Evolutionary conservation across 2,797 vertebrate genomes (phyloP).

Genomic region (Crocodylus rhombifer): DNA sequence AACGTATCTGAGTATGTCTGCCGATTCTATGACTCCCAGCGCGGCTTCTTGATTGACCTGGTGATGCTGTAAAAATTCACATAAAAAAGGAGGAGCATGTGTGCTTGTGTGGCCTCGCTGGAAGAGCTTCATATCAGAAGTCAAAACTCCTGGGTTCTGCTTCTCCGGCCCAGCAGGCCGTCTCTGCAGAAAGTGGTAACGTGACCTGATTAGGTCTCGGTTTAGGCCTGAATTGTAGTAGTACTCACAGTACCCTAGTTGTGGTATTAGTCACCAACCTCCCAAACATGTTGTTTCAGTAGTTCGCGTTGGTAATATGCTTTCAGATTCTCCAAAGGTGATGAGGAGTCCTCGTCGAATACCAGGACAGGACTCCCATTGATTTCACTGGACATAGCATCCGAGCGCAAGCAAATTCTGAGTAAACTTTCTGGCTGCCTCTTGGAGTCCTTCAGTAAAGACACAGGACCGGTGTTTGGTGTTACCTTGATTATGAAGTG

Average conservation of each 20-base stretch:
- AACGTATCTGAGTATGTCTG: background rate
- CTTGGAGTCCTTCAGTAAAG: background rate
- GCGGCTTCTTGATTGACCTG: background rate
- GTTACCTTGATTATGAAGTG: background rate
- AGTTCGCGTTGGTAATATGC: background rate
- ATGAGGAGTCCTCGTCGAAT: background rate
- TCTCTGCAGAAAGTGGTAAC: background rate
- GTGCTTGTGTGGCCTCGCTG: background rate
- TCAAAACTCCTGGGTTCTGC: background rate
- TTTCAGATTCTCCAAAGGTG: background rate
- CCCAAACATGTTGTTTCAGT: background rate
- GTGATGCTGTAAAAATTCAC: background rate
- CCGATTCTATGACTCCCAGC: background rate
- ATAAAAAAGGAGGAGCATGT: rapidly evolving
- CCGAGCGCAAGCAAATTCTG: background rate
- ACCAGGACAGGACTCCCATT: background rate
- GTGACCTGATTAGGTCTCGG: no score
- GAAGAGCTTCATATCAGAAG: background rate
- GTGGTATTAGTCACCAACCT: background rate
- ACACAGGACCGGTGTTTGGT: background rate
- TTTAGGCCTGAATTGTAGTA: no score
- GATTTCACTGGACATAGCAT: background rate
- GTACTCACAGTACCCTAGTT: no score
- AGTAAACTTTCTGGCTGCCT: background rate
- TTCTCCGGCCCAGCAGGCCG: background rate